Evolutionary conservation across 2,888 invertebrate species (phyloP), one percentile per base, ranked within the genome.

Genomic region (Cosmorhoe ocellata): DNA sequence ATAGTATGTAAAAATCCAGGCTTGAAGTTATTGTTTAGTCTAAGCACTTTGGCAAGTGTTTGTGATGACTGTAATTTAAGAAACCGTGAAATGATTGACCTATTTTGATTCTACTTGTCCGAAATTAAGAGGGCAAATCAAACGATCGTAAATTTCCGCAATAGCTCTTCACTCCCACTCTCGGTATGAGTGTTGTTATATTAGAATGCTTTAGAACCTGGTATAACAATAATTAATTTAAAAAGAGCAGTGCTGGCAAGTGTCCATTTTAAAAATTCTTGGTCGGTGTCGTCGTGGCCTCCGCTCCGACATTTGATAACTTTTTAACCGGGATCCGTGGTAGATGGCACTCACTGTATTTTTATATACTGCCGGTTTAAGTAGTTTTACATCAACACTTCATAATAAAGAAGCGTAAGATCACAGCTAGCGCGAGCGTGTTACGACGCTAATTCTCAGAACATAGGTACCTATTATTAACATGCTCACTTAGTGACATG

Each of bases 151-250:
- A 88, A 87, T 85, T 79, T 74, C 67, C 61, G 56, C 58, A 74
- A 81, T 76, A 76, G 79, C 45, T 51, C 50, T 50, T 28, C 30
- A 71, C 76, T 59, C 69, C 79, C 77, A 81, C 82, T 74, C 74
- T 59, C 60, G 67, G 56, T 70, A 75, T 67, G 75, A 76, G 75
- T 79, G 81, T 74, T 82, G 79, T 83, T 87, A 81, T 88, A 85
- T 81, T 79, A 82, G 77, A 79, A 85, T 80, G 74, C 74, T 84
- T 84, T 80, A 82, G 78, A 82, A 78, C 70, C 71, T 76, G 76
- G 82, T 84, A 84, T 83, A 88, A 88, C 81, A 84, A 87, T 89
- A 88, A 90, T 89, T 89, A 87, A 88, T 87, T 81, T 84, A 78
- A 81, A 81, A 86, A 85, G 80, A 83, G 77, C 67, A 73, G 73